Base-by-base conservation (phyloP, 2,888 invertebrate genomes). In the Ormia ochracea region DNA sequence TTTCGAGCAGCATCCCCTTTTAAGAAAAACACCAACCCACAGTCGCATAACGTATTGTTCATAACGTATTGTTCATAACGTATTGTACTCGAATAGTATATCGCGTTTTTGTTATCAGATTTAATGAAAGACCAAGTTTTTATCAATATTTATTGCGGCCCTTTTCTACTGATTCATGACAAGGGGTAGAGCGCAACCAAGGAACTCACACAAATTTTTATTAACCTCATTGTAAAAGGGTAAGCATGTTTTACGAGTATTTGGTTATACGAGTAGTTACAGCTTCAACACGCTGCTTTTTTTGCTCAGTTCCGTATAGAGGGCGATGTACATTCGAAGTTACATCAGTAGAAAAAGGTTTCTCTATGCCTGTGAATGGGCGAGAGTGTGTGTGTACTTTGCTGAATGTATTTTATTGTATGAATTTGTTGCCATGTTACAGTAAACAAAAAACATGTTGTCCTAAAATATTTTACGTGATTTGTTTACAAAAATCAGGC, bases 391-490 rank as follows among this genome's bases (percentile, higher is more conserved):
- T 6, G 33, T 41, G 28, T 12, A 23, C n/a, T n/a, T n/a, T n/a
- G 19, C 21, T 45, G 12, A 17, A 12, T 36, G 9, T 50, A 4
- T n/a, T 23, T 31, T 9, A 43, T 33, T 14, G 19, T 48, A n/a
- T 38, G 52, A 56, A 56, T 56, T 76, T 69, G 61, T 61, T 76
- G 12, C 19, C 23, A 45, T 59, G 52, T 54, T 36, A 61, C 28
- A 33, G 36, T 38, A 69, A 63, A 48, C 38, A 69, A 63, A 52
- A 79, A 75, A 54, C 54, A 12, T 45, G 59, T 66, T 79, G 70
- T 38, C 70, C 45, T 74, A 31, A 70, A 74, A 74, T 36, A 61
- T 68, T 69, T 72, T 76, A 80, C 80, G 80, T 80, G 80, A 80
- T 80, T 80, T 80, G 80, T 72, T 76, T 80, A 76, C 68, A 68